Evolutionary conservation across 2,797 vertebrate genomes (phyloP).

Genomic region (Lerista edwardsae): DNA sequence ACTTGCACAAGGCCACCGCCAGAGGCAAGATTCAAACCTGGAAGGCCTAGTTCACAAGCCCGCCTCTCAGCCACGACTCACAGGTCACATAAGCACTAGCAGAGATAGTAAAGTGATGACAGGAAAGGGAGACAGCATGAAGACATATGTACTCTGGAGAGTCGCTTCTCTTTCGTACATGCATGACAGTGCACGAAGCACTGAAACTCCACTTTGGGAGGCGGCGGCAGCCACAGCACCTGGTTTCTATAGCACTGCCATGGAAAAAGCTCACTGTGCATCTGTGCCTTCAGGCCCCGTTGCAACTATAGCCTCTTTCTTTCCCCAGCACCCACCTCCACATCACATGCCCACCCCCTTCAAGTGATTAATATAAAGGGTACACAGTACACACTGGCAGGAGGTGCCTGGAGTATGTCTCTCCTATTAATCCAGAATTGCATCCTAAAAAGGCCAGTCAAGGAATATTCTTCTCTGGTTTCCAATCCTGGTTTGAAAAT

Average conservation of each 20-base stretch:
- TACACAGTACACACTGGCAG: conserved; percentile 25
- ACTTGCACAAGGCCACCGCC: too few species aligned
- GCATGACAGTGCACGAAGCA: conserved; percentile 55
- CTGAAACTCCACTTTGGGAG: conserved; percentile 77
- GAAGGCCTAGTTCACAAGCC: too few species aligned
- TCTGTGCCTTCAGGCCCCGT: conserved; percentile 73
- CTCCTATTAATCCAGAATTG: conserved; percentile 44
- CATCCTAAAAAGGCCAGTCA: conserved; percentile 51
- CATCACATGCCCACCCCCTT: conserved; percentile 58
- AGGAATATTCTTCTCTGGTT: conserved; percentile 13
- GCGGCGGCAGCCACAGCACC: conserved; percentile 69
- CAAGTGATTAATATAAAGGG: conserved; percentile 64
- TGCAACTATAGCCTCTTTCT: conserved; percentile 67
- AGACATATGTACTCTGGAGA: conserved; percentile 35
- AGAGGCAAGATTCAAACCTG: too few species aligned
- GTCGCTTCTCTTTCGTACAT: conserved; percentile 58
- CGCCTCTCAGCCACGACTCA: neutral
- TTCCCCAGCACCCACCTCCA: conserved; percentile 59
- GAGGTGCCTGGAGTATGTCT: conserved; percentile 21
- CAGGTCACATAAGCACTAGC: neutral
- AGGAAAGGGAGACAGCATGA: conserved; percentile 10
- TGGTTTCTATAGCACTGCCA: conserved; percentile 83
- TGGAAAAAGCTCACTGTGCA: conserved; percentile 74
- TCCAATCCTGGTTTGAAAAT: conserved; percentile 48
- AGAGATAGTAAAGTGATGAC: neutral